A percentile compares a stretch with the other conserved stretches of the same genome.
Evolutionary conservation across 2,113 vertebrate genomes (phyloP).

Genomic region (Hystrix brachyura): DNA sequence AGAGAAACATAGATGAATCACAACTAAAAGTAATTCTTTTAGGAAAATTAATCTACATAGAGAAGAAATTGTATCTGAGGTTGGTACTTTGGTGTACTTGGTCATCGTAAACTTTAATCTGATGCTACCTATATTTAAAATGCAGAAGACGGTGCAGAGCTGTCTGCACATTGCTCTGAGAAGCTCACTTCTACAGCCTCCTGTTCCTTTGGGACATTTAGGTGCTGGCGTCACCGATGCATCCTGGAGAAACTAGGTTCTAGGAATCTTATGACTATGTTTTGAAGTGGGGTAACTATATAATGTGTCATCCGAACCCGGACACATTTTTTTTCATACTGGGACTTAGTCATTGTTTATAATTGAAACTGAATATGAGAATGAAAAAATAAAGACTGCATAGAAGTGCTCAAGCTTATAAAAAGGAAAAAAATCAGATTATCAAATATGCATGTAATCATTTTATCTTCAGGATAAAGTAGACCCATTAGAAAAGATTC

Average conservation of each 20-base stretch:
- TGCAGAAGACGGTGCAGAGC: background rate
- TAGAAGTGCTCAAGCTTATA: background rate
- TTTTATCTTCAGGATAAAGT: background rate
- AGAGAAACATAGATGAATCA: slow-evolving; percentile 28
- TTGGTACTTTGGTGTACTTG: background rate
- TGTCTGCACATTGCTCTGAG: background rate
- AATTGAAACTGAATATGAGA: background rate
- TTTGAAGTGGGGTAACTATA: background rate
- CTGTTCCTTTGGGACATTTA: background rate
- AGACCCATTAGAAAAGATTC: background rate
- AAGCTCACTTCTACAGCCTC: background rate
- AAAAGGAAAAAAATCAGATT: background rate
- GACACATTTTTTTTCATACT: background rate
- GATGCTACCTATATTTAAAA: background rate
- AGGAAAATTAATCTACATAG: background rate
- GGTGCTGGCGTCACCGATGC: background rate
- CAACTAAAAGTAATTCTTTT: background rate
- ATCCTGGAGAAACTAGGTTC: background rate
- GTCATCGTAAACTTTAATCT: background rate
- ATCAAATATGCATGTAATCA: slow-evolving; percentile 6
- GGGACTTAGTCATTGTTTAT: background rate
- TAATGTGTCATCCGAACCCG: background rate
- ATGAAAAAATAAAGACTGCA: background rate
- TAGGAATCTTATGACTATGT: background rate
- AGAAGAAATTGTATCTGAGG: slow-evolving; percentile 22